Conservation (phyloP, 1,140 invertebrate genomes). For the Schlechtendalia chinensis region DNA sequence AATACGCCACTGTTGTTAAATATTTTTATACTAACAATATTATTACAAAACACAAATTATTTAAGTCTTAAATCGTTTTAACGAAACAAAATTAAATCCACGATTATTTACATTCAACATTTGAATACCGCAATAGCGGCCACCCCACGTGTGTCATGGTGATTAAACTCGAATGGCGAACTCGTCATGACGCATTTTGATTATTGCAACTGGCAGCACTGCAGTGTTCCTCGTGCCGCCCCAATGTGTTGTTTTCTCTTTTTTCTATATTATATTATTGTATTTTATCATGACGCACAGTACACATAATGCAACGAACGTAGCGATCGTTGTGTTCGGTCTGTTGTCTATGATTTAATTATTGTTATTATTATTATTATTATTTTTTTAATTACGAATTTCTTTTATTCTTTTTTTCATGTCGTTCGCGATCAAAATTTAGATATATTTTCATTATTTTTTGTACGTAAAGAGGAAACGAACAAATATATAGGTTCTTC, state of each 20-base stretch:
- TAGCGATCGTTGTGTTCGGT: background rate
- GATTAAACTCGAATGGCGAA: background rate
- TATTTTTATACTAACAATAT: no score
- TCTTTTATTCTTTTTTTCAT: background rate
- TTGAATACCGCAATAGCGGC: no score
- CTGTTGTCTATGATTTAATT: slow-evolving; percentile 32
- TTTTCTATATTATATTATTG: background rate
- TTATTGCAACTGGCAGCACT: slow-evolving; percentile 26
- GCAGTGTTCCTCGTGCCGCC: slow-evolving; percentile 39
- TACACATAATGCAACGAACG: no score
- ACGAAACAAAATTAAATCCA: no score
- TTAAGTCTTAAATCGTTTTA: no score
- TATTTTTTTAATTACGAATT: slow-evolving; percentile 2
- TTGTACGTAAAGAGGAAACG: background rate
- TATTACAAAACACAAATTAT: no score
- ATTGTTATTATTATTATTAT: background rate
- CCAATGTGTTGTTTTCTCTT: slow-evolving; percentile 29
- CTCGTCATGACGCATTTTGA: background rate
- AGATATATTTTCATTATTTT: background rate
- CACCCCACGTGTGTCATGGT: no score
- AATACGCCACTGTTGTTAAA: no score
- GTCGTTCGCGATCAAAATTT: background rate
- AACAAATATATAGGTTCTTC: slow-evolving; percentile 1
- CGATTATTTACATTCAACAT: no score
- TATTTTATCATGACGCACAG: slow-evolving; percentile 25